Evolutionary conservation across 2,888 invertebrate genomes (phyloP).

Genomic region (Scaeva pyrastri): DNA sequence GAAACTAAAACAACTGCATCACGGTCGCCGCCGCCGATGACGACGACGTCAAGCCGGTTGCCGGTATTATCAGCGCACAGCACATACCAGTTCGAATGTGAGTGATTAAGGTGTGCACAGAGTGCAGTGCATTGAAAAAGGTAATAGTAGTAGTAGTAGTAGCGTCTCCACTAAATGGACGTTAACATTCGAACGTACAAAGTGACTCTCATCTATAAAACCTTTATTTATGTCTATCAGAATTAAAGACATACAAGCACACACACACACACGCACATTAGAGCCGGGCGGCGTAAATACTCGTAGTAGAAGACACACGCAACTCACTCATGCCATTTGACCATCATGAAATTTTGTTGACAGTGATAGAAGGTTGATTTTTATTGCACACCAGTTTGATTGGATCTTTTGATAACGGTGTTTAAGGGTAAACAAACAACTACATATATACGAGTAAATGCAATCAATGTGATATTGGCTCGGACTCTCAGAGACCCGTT

Average conservation of each 20-base stretch:
- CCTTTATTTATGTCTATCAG: neutral
- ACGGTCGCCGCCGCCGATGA: too few relatives aligned
- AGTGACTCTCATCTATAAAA: conserved; percentile 19
- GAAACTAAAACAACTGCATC: conserved; percentile 23
- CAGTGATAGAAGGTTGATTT: conserved; percentile 49
- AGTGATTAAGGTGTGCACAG: conserved; percentile 3
- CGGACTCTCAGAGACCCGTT: neutral
- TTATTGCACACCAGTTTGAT: conserved; percentile 44
- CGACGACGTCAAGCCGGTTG: too few relatives aligned
- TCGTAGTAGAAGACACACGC: conserved; percentile 4
- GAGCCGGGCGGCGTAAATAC: too few relatives aligned
- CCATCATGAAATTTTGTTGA: conserved; percentile 43
- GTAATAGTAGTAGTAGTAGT: too few relatives aligned
- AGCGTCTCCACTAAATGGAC: neutral
- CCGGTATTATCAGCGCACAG: neutral
- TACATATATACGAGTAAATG: too few relatives aligned
- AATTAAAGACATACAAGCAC: neutral
- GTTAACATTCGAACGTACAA: conserved; percentile 10
- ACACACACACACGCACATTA: neutral
- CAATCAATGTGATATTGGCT: neutral
- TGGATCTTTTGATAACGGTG: conserved; percentile 33
- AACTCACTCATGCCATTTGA: neutral
- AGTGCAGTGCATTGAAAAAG: neutral
- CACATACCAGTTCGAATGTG: neutral
- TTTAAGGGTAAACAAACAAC: conserved; percentile 38